Evolutionary conservation across 2,797 vertebrate species (phyloP), one percentile per base, ranked within the genome.

Genomic region (Brachyalestes nurse): DNA sequence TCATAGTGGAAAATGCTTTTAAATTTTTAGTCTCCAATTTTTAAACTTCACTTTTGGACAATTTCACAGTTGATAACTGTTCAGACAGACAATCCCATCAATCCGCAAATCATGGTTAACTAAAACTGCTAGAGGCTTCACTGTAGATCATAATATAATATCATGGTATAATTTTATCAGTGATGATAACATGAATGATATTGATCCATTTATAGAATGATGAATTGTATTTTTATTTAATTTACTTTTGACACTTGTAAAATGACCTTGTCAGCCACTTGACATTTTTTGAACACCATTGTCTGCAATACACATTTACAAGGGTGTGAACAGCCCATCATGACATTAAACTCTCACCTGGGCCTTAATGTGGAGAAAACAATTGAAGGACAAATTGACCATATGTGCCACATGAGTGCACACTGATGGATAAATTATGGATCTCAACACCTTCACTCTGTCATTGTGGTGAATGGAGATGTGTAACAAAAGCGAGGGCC

Each of bases 301-400:
- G 85, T 84, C 73, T 83, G 79, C 80, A 87, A 84, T 88, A 87
- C 82, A 87, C 85, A 83, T 72, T 85, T 79, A 75, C 80, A 60
- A 45, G 79, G 51, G 72, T 87, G 81, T 83, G 70, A 88, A 87
- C 72, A 78, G 79, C 64, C 72, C 75, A 84, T 0, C 19, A 85
- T 75, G 75, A 75, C 69, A 82, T 86, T 86, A 69, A 78, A 77
- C 85, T 88, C 83, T 84, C 87, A 82, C 70, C 69, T 23, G 13
- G 64, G 70, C 74, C 79, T 89, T 89, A 88, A 87, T 85, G 86
- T 81, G 86, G 73, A 82, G 73, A 77, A 86, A 88, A 87, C 70
- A 81, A 78, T 77, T 77, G 0, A 64, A 65, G 53, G 28, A 70
- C 76, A 83, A 83, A 77, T 45, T 73, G 61, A 49, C 74, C 70